phyloP scores from a whole-genome alignment of 2,888 invertebrate genomes.

The Amaurobius ferox region DNA sequence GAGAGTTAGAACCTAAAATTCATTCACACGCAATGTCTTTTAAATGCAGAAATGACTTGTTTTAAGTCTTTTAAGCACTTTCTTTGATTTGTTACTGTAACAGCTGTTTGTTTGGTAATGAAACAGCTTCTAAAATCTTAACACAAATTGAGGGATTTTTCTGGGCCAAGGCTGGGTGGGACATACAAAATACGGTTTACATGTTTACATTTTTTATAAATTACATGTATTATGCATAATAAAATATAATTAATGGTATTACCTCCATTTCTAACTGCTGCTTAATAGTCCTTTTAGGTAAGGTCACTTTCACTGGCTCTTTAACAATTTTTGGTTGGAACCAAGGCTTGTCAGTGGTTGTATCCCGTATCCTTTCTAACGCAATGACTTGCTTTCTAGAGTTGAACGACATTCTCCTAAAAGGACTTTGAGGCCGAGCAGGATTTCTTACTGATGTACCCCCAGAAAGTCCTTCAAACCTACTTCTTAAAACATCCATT shows the following conservation, averaged over 20 bases:
- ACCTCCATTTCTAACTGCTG: constrained; percentile 79
- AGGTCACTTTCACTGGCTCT: constrained; percentile 18
- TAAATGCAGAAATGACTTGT: too few relatives aligned
- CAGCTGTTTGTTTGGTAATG: too few relatives aligned
- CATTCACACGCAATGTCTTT: too few relatives aligned
- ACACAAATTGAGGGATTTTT: too few relatives aligned
- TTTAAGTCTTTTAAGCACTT: too few relatives aligned
- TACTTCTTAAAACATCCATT: constrained; percentile 40
- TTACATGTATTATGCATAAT: too few relatives aligned
- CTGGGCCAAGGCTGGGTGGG: too few relatives aligned
- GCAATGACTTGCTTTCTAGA: constrained; percentile 49
- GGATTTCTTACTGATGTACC: not conserved
- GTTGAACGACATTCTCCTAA: constrained; percentile 61
- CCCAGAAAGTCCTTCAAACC: constrained; percentile 42
- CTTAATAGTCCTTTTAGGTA: constrained; percentile 65
- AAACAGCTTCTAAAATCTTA: too few relatives aligned
- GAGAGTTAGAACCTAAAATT: too few relatives aligned
- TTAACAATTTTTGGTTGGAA: not conserved
- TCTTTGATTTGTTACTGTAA: too few relatives aligned
- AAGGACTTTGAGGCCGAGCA: constrained; percentile 44
- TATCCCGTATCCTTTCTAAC: constrained; percentile 43
- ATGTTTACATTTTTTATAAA: too few relatives aligned
- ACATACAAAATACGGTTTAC: too few relatives aligned
- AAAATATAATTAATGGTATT: constrained; percentile 75
- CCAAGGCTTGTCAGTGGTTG: constrained; percentile 38